These are phyloP conservation scores for Palaemon carinicauda DNA, from an alignment of 1,140 invertebrate genomes.

Conservation along the genomic window DNA sequence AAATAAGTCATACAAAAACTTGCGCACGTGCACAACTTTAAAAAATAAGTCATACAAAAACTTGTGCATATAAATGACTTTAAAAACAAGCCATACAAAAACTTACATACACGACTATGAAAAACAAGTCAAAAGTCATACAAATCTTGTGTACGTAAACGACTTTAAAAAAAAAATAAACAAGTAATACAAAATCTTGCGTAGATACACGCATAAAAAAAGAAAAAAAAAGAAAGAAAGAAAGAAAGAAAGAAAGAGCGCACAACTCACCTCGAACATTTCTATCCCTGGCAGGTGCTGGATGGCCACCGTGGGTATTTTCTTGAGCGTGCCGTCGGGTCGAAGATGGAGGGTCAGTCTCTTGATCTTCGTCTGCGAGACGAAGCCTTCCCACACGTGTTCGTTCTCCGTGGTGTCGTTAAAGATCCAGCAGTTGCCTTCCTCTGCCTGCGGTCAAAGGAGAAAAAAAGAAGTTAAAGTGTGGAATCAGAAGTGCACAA, in stretches of 20 bases:
- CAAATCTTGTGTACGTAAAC: no score
- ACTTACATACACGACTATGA: no score
- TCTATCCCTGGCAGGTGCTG: conserved; percentile 73
- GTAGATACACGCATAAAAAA: background rate
- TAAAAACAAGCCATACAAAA: no score
- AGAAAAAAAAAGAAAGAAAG: background rate
- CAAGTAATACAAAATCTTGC: no score
- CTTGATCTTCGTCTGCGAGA: conserved; percentile 74
- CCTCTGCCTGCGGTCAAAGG: conserved; percentile 38
- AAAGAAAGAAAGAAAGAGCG: no score
- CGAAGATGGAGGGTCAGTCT: conserved; percentile 76
- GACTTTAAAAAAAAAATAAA: no score
- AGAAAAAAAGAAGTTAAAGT: no score
- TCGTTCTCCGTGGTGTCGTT: conserved; percentile 73
- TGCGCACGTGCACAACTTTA: no score
- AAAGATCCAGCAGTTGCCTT: conserved; percentile 73
- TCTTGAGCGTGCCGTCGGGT: conserved; percentile 71
- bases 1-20: no score
- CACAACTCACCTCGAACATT: conserved; percentile 61
- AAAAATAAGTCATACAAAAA: no score
- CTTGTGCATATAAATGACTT: no score
- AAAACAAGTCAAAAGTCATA: no score
- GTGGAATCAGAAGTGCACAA: background rate
- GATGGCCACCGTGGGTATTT: conserved; percentile 75
- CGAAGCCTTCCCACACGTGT: conserved; percentile 73